phyloP scores from a whole-genome alignment of 2,888 invertebrate species.

The Parnassius apollo region DNA sequence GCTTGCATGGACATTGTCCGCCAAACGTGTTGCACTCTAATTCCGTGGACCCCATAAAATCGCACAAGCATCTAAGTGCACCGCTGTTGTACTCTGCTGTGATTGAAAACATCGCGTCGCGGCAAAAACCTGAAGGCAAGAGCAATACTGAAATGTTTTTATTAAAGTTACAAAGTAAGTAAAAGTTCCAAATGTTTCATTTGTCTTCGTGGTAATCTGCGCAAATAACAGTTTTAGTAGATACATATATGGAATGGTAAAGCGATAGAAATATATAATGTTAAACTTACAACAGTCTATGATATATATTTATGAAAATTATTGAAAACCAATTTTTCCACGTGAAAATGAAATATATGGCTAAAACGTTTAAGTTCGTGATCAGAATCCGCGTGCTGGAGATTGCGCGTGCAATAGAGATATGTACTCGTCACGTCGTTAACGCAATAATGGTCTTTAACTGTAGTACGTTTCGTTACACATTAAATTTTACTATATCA shows the following conservation, averaged over 20 bases:
- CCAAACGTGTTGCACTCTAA: constrained; percentile 96
- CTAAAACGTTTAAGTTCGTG: neutral
- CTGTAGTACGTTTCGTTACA: too few species aligned
- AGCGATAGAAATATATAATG: too few species aligned
- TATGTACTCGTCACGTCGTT: too few species aligned
- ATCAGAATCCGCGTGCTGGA: neutral
- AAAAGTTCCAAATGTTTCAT: neutral
- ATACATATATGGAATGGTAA: too few species aligned
- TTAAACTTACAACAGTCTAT: too few species aligned
- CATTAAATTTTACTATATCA: too few species aligned
- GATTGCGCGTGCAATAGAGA: neutral
- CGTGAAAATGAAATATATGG: neutral
- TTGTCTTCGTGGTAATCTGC: neutral
- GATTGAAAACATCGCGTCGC: constrained; percentile 94
- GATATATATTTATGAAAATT: too few species aligned
- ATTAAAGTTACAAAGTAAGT: neutral
- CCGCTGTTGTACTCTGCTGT: constrained; percentile 97
- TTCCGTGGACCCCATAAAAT: constrained; percentile 90
- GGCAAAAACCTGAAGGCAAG: constrained; percentile 86
- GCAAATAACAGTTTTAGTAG: too few species aligned
- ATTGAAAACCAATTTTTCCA: neutral
- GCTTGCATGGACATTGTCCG: constrained; percentile 96
- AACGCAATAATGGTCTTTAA: too few species aligned
- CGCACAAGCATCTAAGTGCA: constrained; percentile 93
- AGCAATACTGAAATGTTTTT: neutral